Percentiles rank a stretch among this genome's conserved stretches.
These are phyloP conservation scores for Baryphthengus martii DNA, from an alignment of 2,113 vertebrate genomes.

Conservation along the genomic window DNA sequence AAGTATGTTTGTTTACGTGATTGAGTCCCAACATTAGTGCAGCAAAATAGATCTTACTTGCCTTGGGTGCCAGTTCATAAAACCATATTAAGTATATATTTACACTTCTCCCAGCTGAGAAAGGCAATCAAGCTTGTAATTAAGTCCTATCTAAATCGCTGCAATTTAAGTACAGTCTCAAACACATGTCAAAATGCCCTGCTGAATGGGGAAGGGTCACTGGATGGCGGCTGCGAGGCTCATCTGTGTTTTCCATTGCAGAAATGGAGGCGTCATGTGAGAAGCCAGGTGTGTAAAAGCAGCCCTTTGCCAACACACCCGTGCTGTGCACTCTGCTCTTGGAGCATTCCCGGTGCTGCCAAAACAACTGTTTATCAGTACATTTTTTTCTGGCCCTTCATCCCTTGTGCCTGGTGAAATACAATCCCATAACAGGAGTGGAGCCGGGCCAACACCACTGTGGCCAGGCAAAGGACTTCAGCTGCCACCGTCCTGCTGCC, in stretches of 20 bases:
- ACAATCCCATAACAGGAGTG: fast-evolving
- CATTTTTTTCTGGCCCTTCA: not conserved
- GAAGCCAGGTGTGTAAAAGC: not conserved
- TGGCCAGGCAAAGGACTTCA: fast-evolving
- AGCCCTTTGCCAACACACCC: not conserved
- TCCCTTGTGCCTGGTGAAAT: not conserved
- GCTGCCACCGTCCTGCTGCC: not conserved
- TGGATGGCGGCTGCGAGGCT: not conserved
- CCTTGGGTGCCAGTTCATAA: not conserved
- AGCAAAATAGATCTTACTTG: not conserved
- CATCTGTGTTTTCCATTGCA: not conserved
- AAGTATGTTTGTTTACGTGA: not conserved
- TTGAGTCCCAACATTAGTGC: not conserved
- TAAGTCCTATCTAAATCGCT: not conserved
- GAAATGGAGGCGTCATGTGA: not conserved
- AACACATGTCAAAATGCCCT: not conserved
- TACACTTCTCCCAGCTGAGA: not conserved
- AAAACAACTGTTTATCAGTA: not conserved
- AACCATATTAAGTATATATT: not conserved
- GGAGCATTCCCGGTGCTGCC: not conserved
- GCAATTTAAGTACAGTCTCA: not conserved
- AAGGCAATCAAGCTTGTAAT: not conserved
- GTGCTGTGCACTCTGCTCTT: not conserved
- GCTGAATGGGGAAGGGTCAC: not conserved
- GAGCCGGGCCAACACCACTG: not conserved